A percentile compares a stretch with the other conserved stretches of the same genome.
These are phyloP conservation scores for Candoia aspera DNA, from an alignment of 2,113 vertebrate genomes.

Conservation along the genomic window DNA sequence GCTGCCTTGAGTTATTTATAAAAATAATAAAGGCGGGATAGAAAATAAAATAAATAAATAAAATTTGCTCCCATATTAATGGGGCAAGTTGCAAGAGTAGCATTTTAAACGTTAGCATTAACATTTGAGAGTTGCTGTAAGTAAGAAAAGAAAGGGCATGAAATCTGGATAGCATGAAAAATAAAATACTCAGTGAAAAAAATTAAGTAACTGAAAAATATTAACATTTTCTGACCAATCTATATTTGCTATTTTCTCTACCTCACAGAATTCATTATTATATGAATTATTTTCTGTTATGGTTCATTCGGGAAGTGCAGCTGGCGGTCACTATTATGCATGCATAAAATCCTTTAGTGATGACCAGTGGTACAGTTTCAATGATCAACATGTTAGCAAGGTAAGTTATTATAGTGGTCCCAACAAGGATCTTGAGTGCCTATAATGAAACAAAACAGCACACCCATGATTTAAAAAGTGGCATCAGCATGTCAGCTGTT, in stretches of 20 bases:
- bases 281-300: slow-evolving; percentile 99
- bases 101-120: neutral
- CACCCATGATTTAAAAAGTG: neutral
- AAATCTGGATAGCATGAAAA: neutral
- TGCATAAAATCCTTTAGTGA: slow-evolving; percentile 98
- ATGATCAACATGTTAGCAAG: slow-evolving; percentile 99
- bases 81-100: neutral
- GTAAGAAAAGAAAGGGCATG: neutral
- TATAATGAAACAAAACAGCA: neutral
- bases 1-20: too few species aligned
- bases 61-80: too few species aligned
- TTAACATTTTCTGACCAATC: neutral
- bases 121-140: neutral
- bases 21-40: too few species aligned
- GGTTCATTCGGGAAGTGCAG: slow-evolving; percentile 98
- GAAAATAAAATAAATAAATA: too few species aligned
- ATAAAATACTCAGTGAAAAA: neutral
- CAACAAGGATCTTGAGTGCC: neutral
- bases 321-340: slow-evolving; percentile 98
- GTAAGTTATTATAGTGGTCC: slow-evolving; percentile 69
- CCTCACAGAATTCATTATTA: slow-evolving; percentile 83
- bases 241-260: slow-evolving; percentile 17
- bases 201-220: neutral
- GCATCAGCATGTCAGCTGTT: neutral
- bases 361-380: slow-evolving; percentile 98